Conservation (phyloP, 2,797 vertebrate genomes). For the Artibeus lituratus region DNA sequence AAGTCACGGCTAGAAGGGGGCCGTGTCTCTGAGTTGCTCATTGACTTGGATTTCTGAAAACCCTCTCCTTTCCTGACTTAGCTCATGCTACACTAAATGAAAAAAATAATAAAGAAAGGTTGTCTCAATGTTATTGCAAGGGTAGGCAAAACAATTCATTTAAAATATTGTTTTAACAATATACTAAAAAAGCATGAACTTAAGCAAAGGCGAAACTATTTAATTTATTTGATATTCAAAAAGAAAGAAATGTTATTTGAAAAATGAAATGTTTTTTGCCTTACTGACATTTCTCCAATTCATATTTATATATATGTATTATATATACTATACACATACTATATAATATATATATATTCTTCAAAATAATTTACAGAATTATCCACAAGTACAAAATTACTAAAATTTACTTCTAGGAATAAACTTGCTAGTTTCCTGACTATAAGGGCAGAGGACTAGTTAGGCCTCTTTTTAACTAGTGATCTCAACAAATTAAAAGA, state of each 20-base stretch:
- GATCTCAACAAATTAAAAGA: neutral
- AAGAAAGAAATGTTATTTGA: neutral
- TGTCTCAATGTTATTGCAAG: neutral
- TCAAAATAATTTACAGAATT: slow-evolving; percentile 33
- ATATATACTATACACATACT: neutral
- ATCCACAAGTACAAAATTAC: neutral
- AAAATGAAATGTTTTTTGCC: slow-evolving; percentile 10
- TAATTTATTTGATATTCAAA: slow-evolving; percentile 1
- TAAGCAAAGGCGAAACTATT: neutral
- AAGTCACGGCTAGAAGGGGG: neutral
- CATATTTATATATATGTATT: neutral
- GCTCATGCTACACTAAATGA: neutral
- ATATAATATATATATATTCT: neutral
- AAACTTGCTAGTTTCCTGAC: neutral
- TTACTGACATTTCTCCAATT: slow-evolving; percentile 11
- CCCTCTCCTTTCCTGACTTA: neutral
- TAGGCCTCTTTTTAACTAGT: neutral
- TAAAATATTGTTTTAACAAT: neutral
- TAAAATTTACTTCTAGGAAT: slow-evolving; percentile 14
- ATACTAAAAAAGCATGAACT: neutral
- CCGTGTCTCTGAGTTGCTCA: neutral
- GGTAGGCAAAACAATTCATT: neutral
- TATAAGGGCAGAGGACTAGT: neutral
- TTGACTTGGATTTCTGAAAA: neutral
- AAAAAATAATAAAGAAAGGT: neutral